A percentile compares a stretch with the other conserved stretches of the same genome.
Evolutionary conservation across 2,888 invertebrate species (phyloP).

Genomic region (Furcula furcula): DNA sequence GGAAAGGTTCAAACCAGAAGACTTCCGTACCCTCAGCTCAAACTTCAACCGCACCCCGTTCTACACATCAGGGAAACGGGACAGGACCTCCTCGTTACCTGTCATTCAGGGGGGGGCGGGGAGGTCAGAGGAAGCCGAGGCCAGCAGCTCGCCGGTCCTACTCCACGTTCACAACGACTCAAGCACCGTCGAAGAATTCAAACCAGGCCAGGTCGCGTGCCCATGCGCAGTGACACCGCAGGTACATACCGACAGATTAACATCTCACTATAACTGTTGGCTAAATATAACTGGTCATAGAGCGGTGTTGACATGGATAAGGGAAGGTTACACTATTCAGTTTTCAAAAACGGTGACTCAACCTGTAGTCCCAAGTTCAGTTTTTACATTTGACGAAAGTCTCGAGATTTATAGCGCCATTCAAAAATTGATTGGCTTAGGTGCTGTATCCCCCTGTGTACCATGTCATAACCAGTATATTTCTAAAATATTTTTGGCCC

Average conservation of each 20-base stretch:
- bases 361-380: neutral
- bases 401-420: constrained; percentile 15
- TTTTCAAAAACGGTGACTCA: neutral
- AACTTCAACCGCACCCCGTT: neutral
- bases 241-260: constrained; percentile 8
- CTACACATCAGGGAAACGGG: constrained; percentile 6
- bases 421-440: constrained; percentile 16
- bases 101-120: constrained; percentile 18
- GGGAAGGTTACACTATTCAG: constrained; percentile 1
- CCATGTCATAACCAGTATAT: constrained; percentile 14
- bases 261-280: constrained; percentile 2
- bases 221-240: neutral
- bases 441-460: constrained; percentile 14
- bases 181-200: neutral
- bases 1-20: neutral
- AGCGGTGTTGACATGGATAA: neutral
- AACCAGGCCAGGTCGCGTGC: neutral
- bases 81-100: constrained; percentile 18
- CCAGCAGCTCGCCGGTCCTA: neutral
- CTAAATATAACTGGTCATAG: neutral
- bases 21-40: neutral
- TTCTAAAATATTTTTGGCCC: constrained; percentile 19
- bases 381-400: neutral
- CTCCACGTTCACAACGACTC: neutral
- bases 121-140: constrained; percentile 3